These are phyloP conservation scores for Trachythela sp. DNA, from an alignment of 64 coral and sea anemone genomes.

Conservation along the genomic window DNA sequence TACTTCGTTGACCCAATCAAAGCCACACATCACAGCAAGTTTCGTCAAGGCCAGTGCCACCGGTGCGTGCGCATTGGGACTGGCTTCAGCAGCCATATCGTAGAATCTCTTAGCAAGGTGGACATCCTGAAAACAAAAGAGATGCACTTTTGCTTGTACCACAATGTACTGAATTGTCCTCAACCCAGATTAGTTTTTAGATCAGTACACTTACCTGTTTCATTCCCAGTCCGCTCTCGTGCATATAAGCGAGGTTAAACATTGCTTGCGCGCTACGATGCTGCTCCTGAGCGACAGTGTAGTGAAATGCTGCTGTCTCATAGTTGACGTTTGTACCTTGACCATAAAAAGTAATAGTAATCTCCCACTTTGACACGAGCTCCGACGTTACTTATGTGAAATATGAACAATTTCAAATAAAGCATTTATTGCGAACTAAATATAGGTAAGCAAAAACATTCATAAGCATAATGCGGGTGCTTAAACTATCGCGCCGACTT, in stretches of 20 bases:
- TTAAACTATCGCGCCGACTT: too few relatives aligned
- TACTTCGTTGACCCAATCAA: too few relatives aligned
- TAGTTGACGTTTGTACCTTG: conserved; percentile 92
- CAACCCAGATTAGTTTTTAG: neutral
- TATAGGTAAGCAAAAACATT: too few relatives aligned
- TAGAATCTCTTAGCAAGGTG: conserved; percentile 96
- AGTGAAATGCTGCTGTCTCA: conserved; percentile 84
- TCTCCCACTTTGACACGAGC: conserved; percentile 94
- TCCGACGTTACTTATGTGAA: conserved; percentile 67
- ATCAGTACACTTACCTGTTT: conserved; percentile 59
- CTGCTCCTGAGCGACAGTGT: conserved; percentile 80
- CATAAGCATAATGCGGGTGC: too few relatives aligned
- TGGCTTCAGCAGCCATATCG: conserved; percentile 96
- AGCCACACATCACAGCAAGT: too few relatives aligned
- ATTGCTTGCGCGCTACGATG: conserved; percentile 94
- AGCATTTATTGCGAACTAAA: too few relatives aligned
- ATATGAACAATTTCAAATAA: neutral
- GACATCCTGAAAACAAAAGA: conserved; percentile 53
- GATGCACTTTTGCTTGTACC: too few relatives aligned
- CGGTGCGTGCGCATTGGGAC: too few relatives aligned
- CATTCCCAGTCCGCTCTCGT: conserved; percentile 97
- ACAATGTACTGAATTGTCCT: too few relatives aligned
- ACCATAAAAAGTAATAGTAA: conserved; percentile 98
- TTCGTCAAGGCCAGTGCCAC: too few relatives aligned
- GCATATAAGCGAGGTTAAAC: conserved; percentile 99